Evolutionary conservation across 1,140 invertebrate species (phyloP), one percentile per base, ranked within the genome.

Genomic region (Megathymus violae): DNA sequence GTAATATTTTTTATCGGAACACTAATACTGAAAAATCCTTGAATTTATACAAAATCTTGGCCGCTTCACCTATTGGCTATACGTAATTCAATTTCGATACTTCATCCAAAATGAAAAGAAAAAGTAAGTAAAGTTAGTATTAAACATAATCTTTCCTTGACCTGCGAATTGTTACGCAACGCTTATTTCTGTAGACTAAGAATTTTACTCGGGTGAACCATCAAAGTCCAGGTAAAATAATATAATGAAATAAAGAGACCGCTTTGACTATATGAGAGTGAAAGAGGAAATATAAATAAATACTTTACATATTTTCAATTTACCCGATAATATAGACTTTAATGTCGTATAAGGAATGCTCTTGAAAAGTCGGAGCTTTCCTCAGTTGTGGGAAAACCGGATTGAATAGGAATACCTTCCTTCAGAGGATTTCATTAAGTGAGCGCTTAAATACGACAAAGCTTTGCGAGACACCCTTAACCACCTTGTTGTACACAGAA

Each of bases 401-500:
- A 54, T 38, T 19, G 38, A 47, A 34, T 15, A 15, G 56, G 64
- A 63, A 65, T 44, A 19, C 48, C 62, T 58, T 27, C 59, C 59
- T 44, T 15, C 58, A 41, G 41, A 66, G 63, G 36, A 54, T 69
- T 73, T 73, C 73, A 76, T 76, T 73, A 76, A 73, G 70, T 73
- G 70, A 60, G 31, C 67, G 67, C 64, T 70, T 72, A 70, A 68
- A 68, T 59, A 58, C 70, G 64, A 67, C 64, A 73, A 73, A 68
- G 70, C 70, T 64, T 72, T 66, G 64, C 60, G 60, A 31, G 62
- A 43, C 41, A 54, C 41, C 59, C 62, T 64, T 62, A 51, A 63
- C 65, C 46, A 62, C 36, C 54, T 59, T 56, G 41, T 46, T 16
- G 16, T n/a, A 58, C 1, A 14, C n/a, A 13, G n/a, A 13, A n/a